Conservation (phyloP, 2,888 invertebrate genomes). For the Cephus pygmeus region DNA sequence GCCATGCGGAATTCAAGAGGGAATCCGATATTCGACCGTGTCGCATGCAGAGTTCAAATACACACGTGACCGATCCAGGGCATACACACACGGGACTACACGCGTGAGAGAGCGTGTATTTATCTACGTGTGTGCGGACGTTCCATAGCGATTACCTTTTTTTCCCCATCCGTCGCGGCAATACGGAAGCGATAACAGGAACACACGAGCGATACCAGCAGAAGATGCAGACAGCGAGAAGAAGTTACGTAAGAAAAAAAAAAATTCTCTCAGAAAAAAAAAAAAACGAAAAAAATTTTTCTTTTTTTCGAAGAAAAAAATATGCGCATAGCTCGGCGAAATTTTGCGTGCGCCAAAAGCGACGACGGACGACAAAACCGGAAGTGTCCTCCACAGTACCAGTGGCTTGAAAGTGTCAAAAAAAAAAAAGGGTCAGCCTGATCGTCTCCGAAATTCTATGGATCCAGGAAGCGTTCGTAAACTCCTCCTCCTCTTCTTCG, state of each 20-base stretch:
- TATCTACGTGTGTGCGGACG: background rate
- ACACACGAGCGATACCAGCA: background rate
- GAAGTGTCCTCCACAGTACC: background rate
- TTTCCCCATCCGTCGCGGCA: background rate
- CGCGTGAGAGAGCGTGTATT: background rate
- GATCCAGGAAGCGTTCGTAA: background rate
- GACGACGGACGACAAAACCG: background rate
- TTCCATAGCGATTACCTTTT: background rate
- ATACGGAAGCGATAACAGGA: background rate
- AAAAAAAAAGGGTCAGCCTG: background rate
- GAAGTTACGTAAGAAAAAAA: background rate
- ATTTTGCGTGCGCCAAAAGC: background rate
- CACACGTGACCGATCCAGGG: background rate
- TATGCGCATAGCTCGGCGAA: background rate
- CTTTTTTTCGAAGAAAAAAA: background rate
- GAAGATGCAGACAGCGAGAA: background rate
- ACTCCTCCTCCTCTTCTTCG: background rate
- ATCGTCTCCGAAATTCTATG: background rate
- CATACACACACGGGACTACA: background rate
- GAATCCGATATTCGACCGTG: background rate
- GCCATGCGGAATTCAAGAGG: background rate
- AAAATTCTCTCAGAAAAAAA: no score
- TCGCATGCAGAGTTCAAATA: background rate
- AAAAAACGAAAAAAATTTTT: background rate
- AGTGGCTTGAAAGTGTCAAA: background rate